A percentile compares a stretch with the other conserved stretches of the same genome.
Conservation (phyloP, 1,140 invertebrate genomes). For the Gerris buenoi region DNA sequence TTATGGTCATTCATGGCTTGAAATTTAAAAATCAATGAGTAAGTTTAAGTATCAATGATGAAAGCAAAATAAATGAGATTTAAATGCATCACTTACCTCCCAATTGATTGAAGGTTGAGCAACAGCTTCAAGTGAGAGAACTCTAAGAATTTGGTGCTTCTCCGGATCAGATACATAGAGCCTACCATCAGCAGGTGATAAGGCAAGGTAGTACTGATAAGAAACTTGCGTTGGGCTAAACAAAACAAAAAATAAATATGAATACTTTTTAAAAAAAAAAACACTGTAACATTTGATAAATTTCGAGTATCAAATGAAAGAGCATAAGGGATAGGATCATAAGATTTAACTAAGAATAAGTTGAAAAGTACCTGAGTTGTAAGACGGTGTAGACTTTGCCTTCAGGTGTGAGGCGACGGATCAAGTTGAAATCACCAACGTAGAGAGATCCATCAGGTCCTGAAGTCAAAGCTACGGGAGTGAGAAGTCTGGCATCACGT, state of each 20-base stretch:
- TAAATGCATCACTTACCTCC: slow-evolving; percentile 38
- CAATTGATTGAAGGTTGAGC: slow-evolving; percentile 69
- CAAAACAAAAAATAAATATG: no score
- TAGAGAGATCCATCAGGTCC: slow-evolving; percentile 92
- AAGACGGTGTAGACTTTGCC: slow-evolving; percentile 82
- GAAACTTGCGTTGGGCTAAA: slow-evolving; percentile 77
- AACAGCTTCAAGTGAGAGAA: slow-evolving; percentile 56
- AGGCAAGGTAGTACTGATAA: slow-evolving; percentile 86
- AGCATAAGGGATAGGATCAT: no score
- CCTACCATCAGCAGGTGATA: slow-evolving; percentile 86
- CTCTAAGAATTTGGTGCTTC: slow-evolving; percentile 67
- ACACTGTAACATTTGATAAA: no score
- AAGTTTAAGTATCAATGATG: no score
- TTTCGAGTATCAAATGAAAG: no score
- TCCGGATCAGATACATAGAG: slow-evolving; percentile 93
- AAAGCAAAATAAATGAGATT: slow-evolving; percentile 1
- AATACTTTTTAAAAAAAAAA: no score
- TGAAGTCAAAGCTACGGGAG: slow-evolving; percentile 80
- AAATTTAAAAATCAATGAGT: no score
- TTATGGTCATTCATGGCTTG: not conserved
- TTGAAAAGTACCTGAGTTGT: slow-evolving; percentile 55
- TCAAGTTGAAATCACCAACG: slow-evolving; percentile 92
- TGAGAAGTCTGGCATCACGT: slow-evolving; percentile 69
- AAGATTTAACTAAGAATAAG: not conserved
- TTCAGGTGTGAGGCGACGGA: slow-evolving; percentile 79